Percentiles rank a stretch among this genome's conserved stretches.
phyloP scores from a whole-genome alignment of 2,797 vertebrate genomes.

The Fistularia tabacaria region DNA sequence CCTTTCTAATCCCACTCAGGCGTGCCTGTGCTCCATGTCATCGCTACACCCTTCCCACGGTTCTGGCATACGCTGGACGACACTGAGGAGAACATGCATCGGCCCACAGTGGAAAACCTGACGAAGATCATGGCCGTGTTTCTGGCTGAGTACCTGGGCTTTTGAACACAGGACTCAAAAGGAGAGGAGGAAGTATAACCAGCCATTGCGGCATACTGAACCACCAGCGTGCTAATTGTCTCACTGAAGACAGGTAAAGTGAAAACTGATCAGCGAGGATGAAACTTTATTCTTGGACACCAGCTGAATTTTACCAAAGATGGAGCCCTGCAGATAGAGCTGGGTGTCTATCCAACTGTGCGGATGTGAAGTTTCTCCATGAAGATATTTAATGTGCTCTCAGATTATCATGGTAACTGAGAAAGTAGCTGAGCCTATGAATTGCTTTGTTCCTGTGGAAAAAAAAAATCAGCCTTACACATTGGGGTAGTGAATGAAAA shows the following conservation, averaged over 20 bases:
- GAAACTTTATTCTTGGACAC: neutral
- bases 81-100: slow-evolving; percentile 83
- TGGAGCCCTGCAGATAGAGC: slow-evolving; percentile 4
- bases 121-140: slow-evolving; percentile 84
- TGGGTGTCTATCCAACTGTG: neutral
- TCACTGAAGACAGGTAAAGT: neutral
- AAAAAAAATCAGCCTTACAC: too few relatives aligned
- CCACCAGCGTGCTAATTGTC: neutral
- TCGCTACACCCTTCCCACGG: slow-evolving; percentile 84
- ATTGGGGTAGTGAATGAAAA: too few relatives aligned
- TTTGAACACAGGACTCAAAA: slow-evolving; percentile 52
- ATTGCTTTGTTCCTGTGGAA: slow-evolving; percentile 30
- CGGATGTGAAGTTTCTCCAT: slow-evolving; percentile 18
- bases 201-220: neutral
- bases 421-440: slow-evolving; percentile 12
- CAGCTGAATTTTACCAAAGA: slow-evolving; percentile 34
- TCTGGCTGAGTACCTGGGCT: slow-evolving; percentile 81
- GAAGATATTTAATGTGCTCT: neutral
- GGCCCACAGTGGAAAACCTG: slow-evolving; percentile 83
- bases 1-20: slow-evolving; percentile 56
- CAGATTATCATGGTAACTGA: slow-evolving; percentile 8
- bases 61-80: slow-evolving; percentile 89
- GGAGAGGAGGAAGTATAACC: neutral
- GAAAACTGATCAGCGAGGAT: neutral
- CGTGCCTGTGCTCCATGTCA: slow-evolving; percentile 85